phyloP scores from a whole-genome alignment of 2,797 vertebrate species.

The Meda fulgida region DNA sequence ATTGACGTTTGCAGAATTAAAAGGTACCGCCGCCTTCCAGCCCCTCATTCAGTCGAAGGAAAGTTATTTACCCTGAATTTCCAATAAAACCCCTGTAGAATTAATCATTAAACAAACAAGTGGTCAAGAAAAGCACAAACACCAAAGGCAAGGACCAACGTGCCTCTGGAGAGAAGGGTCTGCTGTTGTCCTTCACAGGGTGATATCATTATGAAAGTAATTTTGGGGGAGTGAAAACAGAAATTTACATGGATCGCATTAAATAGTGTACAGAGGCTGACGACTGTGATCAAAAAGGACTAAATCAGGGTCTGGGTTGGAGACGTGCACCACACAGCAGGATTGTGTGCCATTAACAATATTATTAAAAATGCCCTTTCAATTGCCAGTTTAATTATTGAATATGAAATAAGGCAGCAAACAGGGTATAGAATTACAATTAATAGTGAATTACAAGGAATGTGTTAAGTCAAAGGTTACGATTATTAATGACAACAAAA shows the following conservation, averaged over 20 bases:
- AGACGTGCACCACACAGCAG: not conserved
- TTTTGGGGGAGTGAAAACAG: constrained; percentile 5
- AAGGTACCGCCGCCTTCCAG: not conserved
- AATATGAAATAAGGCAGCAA: too few species aligned
- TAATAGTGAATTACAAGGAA: too few species aligned
- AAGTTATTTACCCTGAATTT: constrained; percentile 54
- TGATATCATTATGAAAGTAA: constrained; percentile 18
- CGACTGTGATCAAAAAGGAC: not conserved
- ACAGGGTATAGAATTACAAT: not conserved
- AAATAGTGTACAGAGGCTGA: not conserved
- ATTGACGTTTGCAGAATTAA: not conserved
- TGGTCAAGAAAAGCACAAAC: constrained; percentile 39
- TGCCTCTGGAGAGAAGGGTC: not conserved
- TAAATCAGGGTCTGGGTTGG: not conserved
- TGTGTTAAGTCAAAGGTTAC: too few species aligned
- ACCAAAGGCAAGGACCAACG: constrained; percentile 14
- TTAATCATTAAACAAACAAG: constrained; percentile 49
- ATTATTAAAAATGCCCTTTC: not conserved
- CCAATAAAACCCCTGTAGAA: constrained; percentile 42
- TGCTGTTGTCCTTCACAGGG: not conserved
- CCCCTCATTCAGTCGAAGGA: not conserved
- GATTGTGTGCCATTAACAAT: not conserved
- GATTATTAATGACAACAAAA: not conserved
- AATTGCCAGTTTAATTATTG: not conserved
- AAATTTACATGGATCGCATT: not conserved